These are phyloP conservation scores for Cyanoramphus novaezelandiae DNA, from an alignment of 2,113 vertebrate species.

Conservation along the genomic window DNA sequence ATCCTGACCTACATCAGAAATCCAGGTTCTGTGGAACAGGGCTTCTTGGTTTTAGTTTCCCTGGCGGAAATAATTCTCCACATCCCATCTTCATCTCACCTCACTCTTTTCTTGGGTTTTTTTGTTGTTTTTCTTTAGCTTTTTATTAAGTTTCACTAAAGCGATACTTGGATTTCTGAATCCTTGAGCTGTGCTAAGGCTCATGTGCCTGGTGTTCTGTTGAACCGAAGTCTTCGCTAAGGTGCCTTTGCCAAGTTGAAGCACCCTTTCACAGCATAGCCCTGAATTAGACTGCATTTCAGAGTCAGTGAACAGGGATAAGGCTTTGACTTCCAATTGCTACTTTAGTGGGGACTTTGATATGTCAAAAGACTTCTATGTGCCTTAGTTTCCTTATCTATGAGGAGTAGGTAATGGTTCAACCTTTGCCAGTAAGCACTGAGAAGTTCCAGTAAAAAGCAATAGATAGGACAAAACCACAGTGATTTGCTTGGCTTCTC, in stretches of 20 bases:
- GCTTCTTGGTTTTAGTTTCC: neutral
- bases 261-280: neutral
- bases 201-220: neutral
- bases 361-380: neutral
- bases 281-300: neutral
- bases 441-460: neutral
- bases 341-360: neutral
- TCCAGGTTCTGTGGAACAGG: neutral
- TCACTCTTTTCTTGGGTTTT: neutral
- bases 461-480: neutral
- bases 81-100: neutral
- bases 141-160: neutral
- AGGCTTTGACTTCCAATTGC: neutral
- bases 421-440: neutral
- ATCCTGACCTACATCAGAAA: neutral
- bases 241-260: neutral
- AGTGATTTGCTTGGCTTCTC: neutral
- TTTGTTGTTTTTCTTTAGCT: neutral
- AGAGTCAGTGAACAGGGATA: neutral
- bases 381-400: neutral
- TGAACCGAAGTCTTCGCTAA: neutral
- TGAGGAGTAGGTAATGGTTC: neutral
- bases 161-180: neutral
- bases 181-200: rapidly evolving
- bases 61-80: neutral